phyloP scores from a whole-genome alignment of 1,140 invertebrate genomes.

The Harpegnathos saltator region DNA sequence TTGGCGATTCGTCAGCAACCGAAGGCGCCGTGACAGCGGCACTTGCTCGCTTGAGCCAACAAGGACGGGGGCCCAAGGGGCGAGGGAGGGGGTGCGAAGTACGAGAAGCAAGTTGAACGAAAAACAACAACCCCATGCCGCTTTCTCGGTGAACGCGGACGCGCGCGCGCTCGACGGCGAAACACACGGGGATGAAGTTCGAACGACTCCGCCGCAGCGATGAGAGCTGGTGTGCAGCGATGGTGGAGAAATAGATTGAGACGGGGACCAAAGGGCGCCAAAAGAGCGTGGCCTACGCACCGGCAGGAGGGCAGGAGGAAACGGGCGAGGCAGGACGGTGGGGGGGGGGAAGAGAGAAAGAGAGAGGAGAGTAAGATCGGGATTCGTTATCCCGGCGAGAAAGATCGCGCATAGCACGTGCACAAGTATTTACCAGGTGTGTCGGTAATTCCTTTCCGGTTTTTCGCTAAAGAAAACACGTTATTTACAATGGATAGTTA shows the following conservation, averaged over 20 bases:
- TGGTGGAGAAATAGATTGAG: slow-evolving; percentile 35
- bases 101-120: neutral
- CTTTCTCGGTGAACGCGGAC: slow-evolving; percentile 15
- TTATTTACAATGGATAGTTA: no score
- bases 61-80: no score
- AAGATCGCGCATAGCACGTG: slow-evolving; percentile 6
- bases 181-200: slow-evolving; percentile 32
- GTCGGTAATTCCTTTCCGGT: no score
- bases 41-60: slow-evolving; percentile 13
- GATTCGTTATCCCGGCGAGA: slow-evolving; percentile 7
- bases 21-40: neutral
- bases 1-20: slow-evolving; percentile 20
- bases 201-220: no score
- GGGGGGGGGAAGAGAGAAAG: no score
- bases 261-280: neutral
- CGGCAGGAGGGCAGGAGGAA: no score
- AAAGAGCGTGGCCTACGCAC: slow-evolving; percentile 2
- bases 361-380: neutral
- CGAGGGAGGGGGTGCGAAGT: slow-evolving; percentile 13
- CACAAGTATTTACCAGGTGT: slow-evolving; percentile 35
- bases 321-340: no score
- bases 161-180: slow-evolving; percentile 4
- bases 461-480: no score
- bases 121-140: slow-evolving; percentile 10
- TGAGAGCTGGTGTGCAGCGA: no score